Evolutionary conservation across 2,888 invertebrate species (phyloP).

Genomic region (Pristionchus maxplancki): DNA sequence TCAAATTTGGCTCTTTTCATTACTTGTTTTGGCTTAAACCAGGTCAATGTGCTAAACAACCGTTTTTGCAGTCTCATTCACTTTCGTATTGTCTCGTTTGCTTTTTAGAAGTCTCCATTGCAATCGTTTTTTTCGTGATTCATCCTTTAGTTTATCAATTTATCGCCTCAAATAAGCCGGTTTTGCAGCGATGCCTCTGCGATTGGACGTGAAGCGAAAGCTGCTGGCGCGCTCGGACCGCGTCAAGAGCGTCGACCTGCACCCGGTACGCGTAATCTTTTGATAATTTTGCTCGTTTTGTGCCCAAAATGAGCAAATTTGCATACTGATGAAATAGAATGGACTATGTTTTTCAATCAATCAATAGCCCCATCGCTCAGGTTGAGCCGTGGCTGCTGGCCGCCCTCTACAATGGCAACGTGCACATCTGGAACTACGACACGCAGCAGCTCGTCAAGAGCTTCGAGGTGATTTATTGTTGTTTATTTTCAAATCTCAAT

Average conservation of each 20-base stretch:
- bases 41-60: no score
- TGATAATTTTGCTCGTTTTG: not conserved
- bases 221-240: slow-evolving; percentile 97
- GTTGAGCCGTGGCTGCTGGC: slow-evolving; percentile 98
- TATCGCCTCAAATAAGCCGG: not conserved
- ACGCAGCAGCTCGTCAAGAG: slow-evolving; percentile 85
- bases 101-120: not conserved
- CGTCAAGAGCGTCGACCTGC: slow-evolving; percentile 81
- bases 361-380: slow-evolving; percentile 78
- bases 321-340: no score
- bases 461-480: slow-evolving; percentile 80
- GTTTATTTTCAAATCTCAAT: not conserved
- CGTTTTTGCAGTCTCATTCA: no score
- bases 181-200: slow-evolving; percentile 84
- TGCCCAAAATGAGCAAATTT: not conserved
- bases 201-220: slow-evolving; percentile 97
- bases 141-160: not conserved
- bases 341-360: slow-evolving; percentile 91
- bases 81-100: not conserved
- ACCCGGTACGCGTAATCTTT: slow-evolving; percentile 48
- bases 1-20: not conserved
- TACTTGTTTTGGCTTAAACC: no score
- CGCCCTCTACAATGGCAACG: slow-evolving; percentile 97
- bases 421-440: slow-evolving; percentile 99
- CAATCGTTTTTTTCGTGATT: not conserved